Evolutionary conservation across 2,888 invertebrate species (phyloP).

Genomic region (Stegophylla sp.): DNA sequence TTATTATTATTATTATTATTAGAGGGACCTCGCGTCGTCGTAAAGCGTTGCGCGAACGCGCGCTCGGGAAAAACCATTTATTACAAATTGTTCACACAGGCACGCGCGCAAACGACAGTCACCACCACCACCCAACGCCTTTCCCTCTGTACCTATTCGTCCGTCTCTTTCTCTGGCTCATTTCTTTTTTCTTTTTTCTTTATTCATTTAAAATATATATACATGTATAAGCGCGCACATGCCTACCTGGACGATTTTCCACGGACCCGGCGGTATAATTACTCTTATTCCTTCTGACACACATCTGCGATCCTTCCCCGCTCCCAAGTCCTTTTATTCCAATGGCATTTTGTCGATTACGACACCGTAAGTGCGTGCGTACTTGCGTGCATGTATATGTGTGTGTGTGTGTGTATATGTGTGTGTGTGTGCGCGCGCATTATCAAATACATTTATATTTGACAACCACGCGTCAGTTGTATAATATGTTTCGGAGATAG

Average conservation of each 20-base stretch:
- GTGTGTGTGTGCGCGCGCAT: not conserved
- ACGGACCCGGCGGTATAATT: slow-evolving; percentile 13
- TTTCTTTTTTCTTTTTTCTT: not conserved
- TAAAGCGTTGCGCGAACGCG: slow-evolving; percentile 4
- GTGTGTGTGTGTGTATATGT: not conserved
- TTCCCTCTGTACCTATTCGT: not conserved
- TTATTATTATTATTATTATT: too few relatives aligned
- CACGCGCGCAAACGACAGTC: slow-evolving; percentile 34
- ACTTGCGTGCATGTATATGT: not conserved
- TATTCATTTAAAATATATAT: not conserved
- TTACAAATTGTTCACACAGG: slow-evolving; percentile 46
- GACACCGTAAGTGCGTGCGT: not conserved
- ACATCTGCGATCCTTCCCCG: not conserved
- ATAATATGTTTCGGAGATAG: too few relatives aligned
- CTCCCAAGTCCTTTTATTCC: not conserved
- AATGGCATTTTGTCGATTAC: not conserved
- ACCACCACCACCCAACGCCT: not conserved
- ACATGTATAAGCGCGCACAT: not conserved
- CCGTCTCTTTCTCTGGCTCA: not conserved
- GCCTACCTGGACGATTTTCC: slow-evolving; percentile 19
- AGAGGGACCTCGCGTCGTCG: slow-evolving; percentile 2
- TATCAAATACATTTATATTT: not conserved
- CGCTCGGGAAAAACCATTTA: slow-evolving; percentile 38
- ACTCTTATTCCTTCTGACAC: slow-evolving; percentile 20
- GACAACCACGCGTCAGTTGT: too few relatives aligned